Base-by-base conservation (phyloP, 2,113 vertebrate species). In the Psammodynastes pulverulentus region DNA sequence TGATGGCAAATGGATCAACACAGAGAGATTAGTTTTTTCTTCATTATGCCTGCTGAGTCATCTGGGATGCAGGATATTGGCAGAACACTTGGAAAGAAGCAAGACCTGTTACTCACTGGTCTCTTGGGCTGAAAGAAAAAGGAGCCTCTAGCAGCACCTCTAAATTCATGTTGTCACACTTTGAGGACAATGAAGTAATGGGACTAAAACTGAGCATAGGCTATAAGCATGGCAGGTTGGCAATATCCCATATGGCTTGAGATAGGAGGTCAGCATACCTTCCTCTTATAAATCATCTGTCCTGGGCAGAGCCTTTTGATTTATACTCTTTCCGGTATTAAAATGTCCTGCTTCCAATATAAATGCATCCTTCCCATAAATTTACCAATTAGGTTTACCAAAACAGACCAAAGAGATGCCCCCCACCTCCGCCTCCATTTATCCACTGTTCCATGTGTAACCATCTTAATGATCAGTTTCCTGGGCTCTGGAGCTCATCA, bases 401-500 rank as follows among this genome's bases (percentile, higher is more conserved):
- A 79, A 52, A 92, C 51, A 54, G 29, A 53, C 51, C n/a, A 79
- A 26, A 84, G 12, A 58, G 45, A 5, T 67, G n/a, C n/a, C 6
- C 3, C 34, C 17, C 72, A 13, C 0, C n/a, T n/a, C n/a, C n/a
- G n/a, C 29, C 13, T 6, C 13, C 34, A 79, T 34, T 79, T 39
- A 79, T 17, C 15, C 34, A 79, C 17, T 79, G 72, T 21, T 79
- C 17, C 15, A 39, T 43, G 3, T 79, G 34, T 94, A 96, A 96
- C 96, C 96, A 97, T 97, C 96, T 97, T 97, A 96, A 98, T 97
- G 97, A 97, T 96, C 96, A 94, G 93, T 95, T 97, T 97, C 97
- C 95, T 97, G 92, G 95, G 94, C 92, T 94, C 92, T 96, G 96
- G 97, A 97, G 96, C 97, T 97, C 98, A 98, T 98, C 98, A 98